Evolutionary conservation across 1,140 invertebrate species (phyloP).

Genomic region (Caenorhabditis tropicalis): DNA sequence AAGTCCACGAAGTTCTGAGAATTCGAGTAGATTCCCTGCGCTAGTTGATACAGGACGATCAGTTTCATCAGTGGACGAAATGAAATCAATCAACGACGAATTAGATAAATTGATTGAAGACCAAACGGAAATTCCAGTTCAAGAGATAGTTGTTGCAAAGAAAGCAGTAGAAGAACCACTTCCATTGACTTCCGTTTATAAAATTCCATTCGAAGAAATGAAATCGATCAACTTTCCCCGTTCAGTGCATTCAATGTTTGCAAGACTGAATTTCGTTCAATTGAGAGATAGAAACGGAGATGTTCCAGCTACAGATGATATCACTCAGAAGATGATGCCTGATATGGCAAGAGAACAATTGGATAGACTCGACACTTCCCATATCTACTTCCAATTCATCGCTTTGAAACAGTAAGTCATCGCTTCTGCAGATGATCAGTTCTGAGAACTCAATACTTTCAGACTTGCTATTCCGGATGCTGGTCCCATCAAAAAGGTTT

Average conservation of each 20-base stretch:
- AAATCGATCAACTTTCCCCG: conserved; percentile 8
- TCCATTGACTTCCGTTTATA: conserved; percentile 15
- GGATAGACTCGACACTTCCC: conserved; percentile 37
- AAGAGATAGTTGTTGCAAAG: not conserved
- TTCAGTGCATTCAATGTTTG: conserved; percentile 18
- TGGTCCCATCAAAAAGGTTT: not conserved
- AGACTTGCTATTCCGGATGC: conserved; percentile 24
- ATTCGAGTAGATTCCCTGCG: not conserved
- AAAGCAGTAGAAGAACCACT: conserved; percentile 22
- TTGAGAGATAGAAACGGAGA: conserved; percentile 43
- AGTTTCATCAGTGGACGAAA: not conserved
- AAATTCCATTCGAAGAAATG: conserved; percentile 20
- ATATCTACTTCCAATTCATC: conserved; percentile 41
- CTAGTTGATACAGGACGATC: conserved; percentile 24
- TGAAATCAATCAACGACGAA: conserved; percentile 27
- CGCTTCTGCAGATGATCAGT: not conserved
- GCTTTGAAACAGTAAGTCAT: conserved; percentile 46
- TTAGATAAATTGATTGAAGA: conserved; percentile 29
- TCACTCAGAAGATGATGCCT: not conserved
- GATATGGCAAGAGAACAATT: conserved; percentile 30
- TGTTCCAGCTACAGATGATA: conserved; percentile 8
- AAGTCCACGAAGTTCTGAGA: not conserved
- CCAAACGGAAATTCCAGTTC: conserved; percentile 2
- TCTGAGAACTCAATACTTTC: not conserved
- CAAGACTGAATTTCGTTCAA: not conserved